phyloP scores from a whole-genome alignment of 2,113 vertebrate genomes.

The Neodon shergylaensis region DNA sequence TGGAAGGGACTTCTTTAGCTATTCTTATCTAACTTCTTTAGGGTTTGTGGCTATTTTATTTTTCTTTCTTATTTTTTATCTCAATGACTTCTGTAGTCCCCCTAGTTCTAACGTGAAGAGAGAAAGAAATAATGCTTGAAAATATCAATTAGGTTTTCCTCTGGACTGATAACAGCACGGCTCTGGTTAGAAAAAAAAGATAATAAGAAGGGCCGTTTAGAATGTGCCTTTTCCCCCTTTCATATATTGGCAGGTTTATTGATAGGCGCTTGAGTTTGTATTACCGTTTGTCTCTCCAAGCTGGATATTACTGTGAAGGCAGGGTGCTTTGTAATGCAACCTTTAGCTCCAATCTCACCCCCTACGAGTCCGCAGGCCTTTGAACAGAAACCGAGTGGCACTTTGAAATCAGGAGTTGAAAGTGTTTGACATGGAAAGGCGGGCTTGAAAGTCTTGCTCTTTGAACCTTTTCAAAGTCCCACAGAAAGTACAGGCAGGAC shows the following conservation, averaged over 20 bases:
- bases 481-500: constrained; percentile 85
- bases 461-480: constrained; percentile 93
- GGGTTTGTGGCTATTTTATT: constrained; percentile 77
- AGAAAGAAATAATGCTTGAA: constrained; percentile 77
- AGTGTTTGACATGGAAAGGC: constrained; percentile 91
- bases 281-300: constrained; percentile 84
- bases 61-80: constrained; percentile 22
- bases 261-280: constrained; percentile 82
- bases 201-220: constrained; percentile 65
- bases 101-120: constrained; percentile 62
- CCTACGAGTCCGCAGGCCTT: constrained; percentile 88
- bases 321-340: constrained; percentile 91
- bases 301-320: constrained; percentile 85
- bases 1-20: constrained; percentile 92
- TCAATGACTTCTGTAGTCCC: neutral
- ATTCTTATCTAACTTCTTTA: constrained; percentile 92
- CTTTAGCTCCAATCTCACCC: constrained; percentile 89
- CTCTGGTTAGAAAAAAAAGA: neutral
- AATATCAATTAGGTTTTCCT: constrained; percentile 82
- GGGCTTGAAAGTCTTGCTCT: constrained; percentile 93
- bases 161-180: constrained; percentile 66
- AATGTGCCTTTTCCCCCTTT: constrained; percentile 74
- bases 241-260: constrained; percentile 81
- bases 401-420: constrained; percentile 96
- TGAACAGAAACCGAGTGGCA: constrained; percentile 91